These are phyloP conservation scores for Dinomys branickii DNA, from an alignment of 2,113 vertebrate species.

Conservation along the genomic window DNA sequence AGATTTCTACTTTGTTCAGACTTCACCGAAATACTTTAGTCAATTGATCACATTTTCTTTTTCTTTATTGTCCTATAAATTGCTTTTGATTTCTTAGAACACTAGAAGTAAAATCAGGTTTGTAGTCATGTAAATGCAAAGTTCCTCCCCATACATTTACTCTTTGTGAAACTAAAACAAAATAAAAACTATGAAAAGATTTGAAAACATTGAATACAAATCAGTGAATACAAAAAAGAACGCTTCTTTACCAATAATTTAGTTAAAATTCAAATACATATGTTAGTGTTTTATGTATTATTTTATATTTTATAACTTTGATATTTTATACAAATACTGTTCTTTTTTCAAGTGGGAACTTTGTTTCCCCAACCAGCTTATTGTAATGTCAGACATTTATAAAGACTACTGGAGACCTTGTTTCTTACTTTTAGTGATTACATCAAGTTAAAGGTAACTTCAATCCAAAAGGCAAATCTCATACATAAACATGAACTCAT, in stretches of 20 bases:
- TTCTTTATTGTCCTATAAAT: constrained; percentile 85
- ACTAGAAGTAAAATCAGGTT: constrained; percentile 78
- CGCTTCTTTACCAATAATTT: background rate
- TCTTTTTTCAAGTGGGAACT: constrained; percentile 28
- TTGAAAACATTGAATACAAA: background rate
- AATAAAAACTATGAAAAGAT: background rate
- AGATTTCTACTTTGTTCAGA: constrained; percentile 86
- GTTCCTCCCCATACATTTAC: constrained; percentile 23
- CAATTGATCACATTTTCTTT: constrained; percentile 84
- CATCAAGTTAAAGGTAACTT: constrained; percentile 60
- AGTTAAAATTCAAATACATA: background rate
- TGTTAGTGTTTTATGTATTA: background rate
- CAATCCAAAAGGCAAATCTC: constrained; percentile 6
- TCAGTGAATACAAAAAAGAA: background rate
- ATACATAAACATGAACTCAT: constrained; percentile 63
- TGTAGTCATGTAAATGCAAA: constrained; percentile 73
- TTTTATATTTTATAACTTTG: constrained; percentile 55
- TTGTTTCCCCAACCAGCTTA: constrained; percentile 27
- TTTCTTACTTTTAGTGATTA: constrained; percentile 40
- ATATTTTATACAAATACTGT: background rate
- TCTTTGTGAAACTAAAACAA: constrained; percentile 61
- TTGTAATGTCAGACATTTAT: constrained; percentile 17
- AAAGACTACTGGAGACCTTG: constrained; percentile 40
- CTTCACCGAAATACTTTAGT: constrained; percentile 84
- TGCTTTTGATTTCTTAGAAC: constrained; percentile 83